phyloP scores from a whole-genome alignment of 2,113 vertebrate species.

The Leucosticte australis region DNA sequence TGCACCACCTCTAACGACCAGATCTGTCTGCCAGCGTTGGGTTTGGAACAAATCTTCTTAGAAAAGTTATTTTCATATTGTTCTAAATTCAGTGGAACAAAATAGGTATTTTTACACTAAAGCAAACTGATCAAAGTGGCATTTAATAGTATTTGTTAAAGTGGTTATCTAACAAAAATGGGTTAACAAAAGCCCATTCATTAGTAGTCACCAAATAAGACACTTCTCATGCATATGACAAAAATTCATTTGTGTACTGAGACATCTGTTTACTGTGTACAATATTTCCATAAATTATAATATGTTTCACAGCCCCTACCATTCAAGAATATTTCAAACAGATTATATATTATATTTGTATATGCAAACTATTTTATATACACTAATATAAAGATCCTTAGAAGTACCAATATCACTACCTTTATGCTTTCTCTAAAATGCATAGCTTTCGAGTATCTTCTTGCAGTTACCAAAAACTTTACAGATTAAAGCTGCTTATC shows the following conservation, averaged over 20 bases:
- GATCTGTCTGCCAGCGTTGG: not conserved
- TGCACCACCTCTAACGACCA: not conserved
- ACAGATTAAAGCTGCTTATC: slow-evolving; percentile 67
- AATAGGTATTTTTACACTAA: slow-evolving; percentile 26
- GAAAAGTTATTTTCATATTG: not conserved
- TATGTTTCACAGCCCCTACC: slow-evolving; percentile 43
- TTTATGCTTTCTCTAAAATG: slow-evolving; percentile 57
- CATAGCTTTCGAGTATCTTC: slow-evolving; percentile 65
- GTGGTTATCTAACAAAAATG: slow-evolving; percentile 55
- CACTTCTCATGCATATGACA: slow-evolving; percentile 56
- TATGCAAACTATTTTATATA: slow-evolving; percentile 67
- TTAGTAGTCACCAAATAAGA: slow-evolving; percentile 61
- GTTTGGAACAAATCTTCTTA: slow-evolving; percentile 7
- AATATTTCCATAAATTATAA: slow-evolving; percentile 52
- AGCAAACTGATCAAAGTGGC: slow-evolving; percentile 47
- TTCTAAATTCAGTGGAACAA: slow-evolving; percentile 7
- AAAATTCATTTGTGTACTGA: slow-evolving; percentile 34
- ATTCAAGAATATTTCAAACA: slow-evolving; percentile 58
- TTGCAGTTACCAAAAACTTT: slow-evolving; percentile 59
- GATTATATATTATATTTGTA: slow-evolving; percentile 62
- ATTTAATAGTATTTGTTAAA: slow-evolving; percentile 52
- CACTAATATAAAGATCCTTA: slow-evolving; percentile 67
- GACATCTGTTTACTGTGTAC: slow-evolving; percentile 50
- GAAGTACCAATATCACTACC: slow-evolving; percentile 59
- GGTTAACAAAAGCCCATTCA: slow-evolving; percentile 52